A percentile compares a stretch with the other conserved stretches of the same genome.
These are phyloP conservation scores for Protobothrops flavoviridis DNA, from an alignment of 2,113 vertebrate genomes.

Conservation along the genomic window DNA sequence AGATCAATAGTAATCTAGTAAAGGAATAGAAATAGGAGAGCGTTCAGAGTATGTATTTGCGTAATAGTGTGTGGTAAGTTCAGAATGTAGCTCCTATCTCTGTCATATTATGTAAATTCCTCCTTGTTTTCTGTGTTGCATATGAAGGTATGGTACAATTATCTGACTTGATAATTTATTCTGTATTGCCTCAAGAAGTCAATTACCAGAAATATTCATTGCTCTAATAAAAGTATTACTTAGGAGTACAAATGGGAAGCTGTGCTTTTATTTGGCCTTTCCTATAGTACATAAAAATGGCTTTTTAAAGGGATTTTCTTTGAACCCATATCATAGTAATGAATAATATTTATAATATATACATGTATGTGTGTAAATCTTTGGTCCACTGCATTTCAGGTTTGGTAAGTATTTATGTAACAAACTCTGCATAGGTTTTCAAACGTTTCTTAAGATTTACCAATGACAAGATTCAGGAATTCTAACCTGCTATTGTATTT, in stretches of 20 bases:
- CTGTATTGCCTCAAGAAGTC: neutral
- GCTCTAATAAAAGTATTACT: neutral
- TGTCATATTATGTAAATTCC: slow-evolving; percentile 7
- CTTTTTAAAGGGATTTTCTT: neutral
- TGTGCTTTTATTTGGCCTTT: neutral
- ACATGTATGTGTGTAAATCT: neutral
- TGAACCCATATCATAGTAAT: neutral
- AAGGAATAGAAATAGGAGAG: neutral
- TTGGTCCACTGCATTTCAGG: neutral
- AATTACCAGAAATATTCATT: neutral
- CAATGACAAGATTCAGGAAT: neutral
- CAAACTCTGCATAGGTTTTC: neutral
- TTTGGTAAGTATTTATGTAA: neutral
- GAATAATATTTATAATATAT: neutral
- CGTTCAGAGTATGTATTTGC: neutral
- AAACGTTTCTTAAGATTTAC: neutral
- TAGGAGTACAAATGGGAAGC: neutral
- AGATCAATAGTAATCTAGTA: neutral
- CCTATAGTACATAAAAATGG: neutral
- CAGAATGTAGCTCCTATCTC: neutral
- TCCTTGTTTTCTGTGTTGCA: neutral
- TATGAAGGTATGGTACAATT: neutral
- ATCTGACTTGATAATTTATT: slow-evolving; percentile 20
- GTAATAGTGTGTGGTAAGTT: neutral
- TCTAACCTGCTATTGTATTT: neutral